Percentiles rank a stretch among this genome's conserved stretches.
Conservation (phyloP, 2,888 invertebrate species). For the Dasypolia templi region DNA sequence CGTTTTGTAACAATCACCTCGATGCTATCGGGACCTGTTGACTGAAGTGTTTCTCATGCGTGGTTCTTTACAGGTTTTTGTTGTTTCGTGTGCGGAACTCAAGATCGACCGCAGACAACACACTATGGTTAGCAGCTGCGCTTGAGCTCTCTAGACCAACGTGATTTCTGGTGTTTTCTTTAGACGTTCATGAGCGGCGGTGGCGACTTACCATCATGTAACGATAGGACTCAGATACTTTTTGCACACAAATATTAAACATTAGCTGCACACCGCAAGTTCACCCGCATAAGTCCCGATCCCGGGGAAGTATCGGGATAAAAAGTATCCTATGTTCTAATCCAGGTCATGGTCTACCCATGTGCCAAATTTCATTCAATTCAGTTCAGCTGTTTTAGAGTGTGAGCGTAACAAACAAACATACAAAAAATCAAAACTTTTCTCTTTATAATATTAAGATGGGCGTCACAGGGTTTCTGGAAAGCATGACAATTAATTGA, state of each 20-base stretch:
- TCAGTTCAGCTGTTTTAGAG: too few species aligned
- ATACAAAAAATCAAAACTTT: too few species aligned
- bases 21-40: slow-evolving; percentile 40
- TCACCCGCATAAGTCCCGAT: too few species aligned
- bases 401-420: too few species aligned
- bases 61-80: background rate
- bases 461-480: background rate
- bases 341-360: too few species aligned
- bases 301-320: too few species aligned
- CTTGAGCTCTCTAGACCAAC: background rate
- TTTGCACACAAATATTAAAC: too few species aligned
- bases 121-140: too few species aligned
- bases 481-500: background rate
- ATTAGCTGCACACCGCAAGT: too few species aligned
- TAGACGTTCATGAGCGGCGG: background rate
- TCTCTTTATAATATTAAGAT: too few species aligned
- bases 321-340: too few species aligned
- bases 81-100: background rate
- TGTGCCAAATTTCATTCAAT: too few species aligned
- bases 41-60: slow-evolving; percentile 21
- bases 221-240: background rate
- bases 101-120: background rate
- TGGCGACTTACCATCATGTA: background rate
- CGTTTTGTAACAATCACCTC: slow-evolving; percentile 45
- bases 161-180: background rate